These are phyloP conservation scores for Priocnemis perturbator DNA, from an alignment of 2,888 invertebrate genomes.

Conservation along the genomic window DNA sequence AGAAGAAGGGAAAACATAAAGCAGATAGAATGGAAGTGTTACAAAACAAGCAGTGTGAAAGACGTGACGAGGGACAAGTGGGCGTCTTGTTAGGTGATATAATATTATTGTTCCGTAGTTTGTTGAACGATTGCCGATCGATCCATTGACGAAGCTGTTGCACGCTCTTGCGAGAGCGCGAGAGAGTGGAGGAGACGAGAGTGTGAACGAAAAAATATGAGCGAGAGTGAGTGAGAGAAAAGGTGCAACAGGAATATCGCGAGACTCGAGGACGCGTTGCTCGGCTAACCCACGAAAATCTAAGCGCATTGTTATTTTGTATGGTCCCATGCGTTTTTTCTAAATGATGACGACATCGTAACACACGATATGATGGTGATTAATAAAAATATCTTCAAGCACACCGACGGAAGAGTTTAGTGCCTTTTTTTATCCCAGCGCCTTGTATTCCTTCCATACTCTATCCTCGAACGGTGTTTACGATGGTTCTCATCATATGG, in stretches of 20 bases:
- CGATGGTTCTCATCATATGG: too few species aligned
- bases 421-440: too few species aligned
- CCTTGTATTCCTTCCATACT: too few species aligned
- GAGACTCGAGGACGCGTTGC: conserved; percentile 63
- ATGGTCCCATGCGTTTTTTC: conserved; percentile 71
- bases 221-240: conserved; percentile 6
- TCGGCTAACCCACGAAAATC: conserved; percentile 65
- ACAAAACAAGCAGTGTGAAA: background rate
- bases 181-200: conserved; percentile 13
- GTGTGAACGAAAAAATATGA: conserved; percentile 17
- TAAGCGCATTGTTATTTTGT: conserved; percentile 73
- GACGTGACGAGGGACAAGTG: conserved; percentile 6
- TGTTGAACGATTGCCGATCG: conserved; percentile 59
- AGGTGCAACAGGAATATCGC: conserved; percentile 20
- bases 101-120: conserved; percentile 64
- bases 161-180: conserved; percentile 35
- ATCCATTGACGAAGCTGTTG: conserved; percentile 57
- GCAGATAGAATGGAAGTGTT: conserved; percentile 1
- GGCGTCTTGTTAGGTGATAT: conserved; percentile 60
- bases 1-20: conserved; percentile 3
- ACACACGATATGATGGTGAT: conserved; percentile 59
- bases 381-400: conserved; percentile 64
- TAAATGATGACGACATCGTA: conserved; percentile 62
- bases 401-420: conserved; percentile 16
- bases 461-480: too few species aligned